Conservation (phyloP, 2,113 vertebrate genomes). For the Trinectes maculatus region DNA sequence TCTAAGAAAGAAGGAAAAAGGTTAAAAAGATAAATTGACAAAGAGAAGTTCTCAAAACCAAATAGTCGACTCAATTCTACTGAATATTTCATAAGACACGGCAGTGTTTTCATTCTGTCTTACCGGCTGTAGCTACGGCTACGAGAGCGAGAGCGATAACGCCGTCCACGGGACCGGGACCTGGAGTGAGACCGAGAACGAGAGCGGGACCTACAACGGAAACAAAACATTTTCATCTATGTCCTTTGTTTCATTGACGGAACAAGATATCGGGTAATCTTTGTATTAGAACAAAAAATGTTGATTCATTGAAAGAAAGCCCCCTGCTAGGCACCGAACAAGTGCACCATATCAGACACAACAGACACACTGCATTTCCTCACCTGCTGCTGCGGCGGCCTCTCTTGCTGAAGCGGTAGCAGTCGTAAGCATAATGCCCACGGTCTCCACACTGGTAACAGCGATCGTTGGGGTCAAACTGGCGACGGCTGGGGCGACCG, state of each 20-base stretch:
- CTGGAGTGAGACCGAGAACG: conserved; percentile 77
- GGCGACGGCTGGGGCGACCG: conserved; percentile 83
- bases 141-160: conserved; percentile 80
- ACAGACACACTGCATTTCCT: fast-evolving
- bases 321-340: neutral
- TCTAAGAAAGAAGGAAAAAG: conserved; percentile 14
- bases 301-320: neutral
- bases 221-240: neutral
- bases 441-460: conserved; percentile 86
- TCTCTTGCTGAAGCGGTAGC: conserved; percentile 85
- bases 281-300: neutral
- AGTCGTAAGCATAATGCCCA: conserved; percentile 86
- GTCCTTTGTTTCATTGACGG: neutral
- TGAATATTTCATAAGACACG: no score
- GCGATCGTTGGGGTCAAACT: conserved; percentile 84
- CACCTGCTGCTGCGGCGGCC: conserved; percentile 84
- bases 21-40: neutral
- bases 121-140: conserved; percentile 80
- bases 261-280: neutral
- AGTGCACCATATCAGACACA: neutral
- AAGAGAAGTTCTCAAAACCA: no score
- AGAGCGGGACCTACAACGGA: conserved; percentile 64
- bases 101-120: neutral
- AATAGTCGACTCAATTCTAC: neutral
- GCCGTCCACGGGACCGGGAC: conserved; percentile 81